Conservation (phyloP, 2,113 vertebrate species). For the Nematolebias whitei region DNA sequence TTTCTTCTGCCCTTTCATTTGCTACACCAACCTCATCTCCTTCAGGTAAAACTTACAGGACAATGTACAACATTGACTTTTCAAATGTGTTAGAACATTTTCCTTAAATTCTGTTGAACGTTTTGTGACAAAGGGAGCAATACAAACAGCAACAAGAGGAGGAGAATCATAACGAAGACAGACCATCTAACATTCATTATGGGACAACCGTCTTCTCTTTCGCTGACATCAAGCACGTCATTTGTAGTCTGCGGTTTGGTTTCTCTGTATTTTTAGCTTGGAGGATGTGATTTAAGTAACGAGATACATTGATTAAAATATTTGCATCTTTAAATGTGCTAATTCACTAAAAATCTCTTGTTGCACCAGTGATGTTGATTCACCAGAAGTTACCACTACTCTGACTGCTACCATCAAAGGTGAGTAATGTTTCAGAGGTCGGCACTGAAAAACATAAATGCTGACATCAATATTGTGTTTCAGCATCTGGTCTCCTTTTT, state of each 20-base stretch:
- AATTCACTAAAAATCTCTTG: background rate
- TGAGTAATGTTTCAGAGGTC: slow-evolving; percentile 9
- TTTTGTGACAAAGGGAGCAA: background rate
- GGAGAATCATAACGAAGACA: slow-evolving; percentile 27
- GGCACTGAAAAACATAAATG: background rate
- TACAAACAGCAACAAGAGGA: background rate
- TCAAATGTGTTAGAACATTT: background rate
- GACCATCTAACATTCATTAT: slow-evolving; percentile 60
- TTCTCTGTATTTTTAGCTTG: background rate
- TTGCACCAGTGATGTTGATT: slow-evolving; percentile 53
- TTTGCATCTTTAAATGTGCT: background rate
- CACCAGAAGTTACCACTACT: slow-evolving; percentile 17
- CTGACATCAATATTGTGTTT: background rate
- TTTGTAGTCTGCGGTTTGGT: too few relatives aligned
- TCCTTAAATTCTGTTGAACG: background rate
- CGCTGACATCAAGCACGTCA: slow-evolving; percentile 73
- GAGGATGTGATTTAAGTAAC: background rate
- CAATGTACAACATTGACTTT: background rate
- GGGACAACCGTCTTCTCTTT: slow-evolving; percentile 78
- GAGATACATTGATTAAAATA: background rate
- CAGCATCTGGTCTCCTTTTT: background rate
- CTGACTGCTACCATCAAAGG: slow-evolving; percentile 36
- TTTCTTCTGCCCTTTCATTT: slow-evolving; percentile 85
- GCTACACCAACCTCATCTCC: slow-evolving; percentile 84
- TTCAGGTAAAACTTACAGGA: slow-evolving; percentile 78